Base-by-base conservation (phyloP, 2,888 invertebrate species). In the Rotaria magnacalcarata region DNA sequence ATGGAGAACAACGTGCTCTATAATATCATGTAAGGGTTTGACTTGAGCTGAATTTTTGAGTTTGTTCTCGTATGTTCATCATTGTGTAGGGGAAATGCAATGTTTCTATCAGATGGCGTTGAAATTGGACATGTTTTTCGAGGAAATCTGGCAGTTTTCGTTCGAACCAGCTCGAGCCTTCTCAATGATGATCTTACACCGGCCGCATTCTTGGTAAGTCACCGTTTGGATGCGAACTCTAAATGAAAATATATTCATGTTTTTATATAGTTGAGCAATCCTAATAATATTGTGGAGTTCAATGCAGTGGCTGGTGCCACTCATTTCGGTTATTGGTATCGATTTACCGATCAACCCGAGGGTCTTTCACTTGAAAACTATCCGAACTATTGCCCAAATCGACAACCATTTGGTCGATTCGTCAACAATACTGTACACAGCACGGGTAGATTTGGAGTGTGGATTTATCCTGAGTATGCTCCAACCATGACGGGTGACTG, bases 1-100 rank as follows among this genome's bases (percentile, higher is more conserved):
- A 88, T 90, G 24, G 89, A 89, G 80, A 88, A 88, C 58, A 86
- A 86, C 16, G 84, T 86, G 24, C 75, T 85, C 19, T 86, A 86
- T 54, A 75, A 86, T 43, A 85, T 86, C n/a, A 84, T 86, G 75
- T 58, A 58, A 8, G 58, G 10, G 10, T 24, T 24, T 58, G 58
- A 24, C n/a, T 24, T 6, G 7, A 2, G 7, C 34, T 34, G 34
- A 34, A 34, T 2, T 34, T 34, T 34, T 34, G 34, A 34, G 34
- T 34, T 34, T 2, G 34, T 34, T 34, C 34, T 34, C 34, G 34
- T 34, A 34, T 34, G 34, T 52, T 14, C 14, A 52, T 11, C 11
- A 14, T 14, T 52, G 14, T 3, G 14, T 52, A 58, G 58, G 84
- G 87, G 87, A 60, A 87, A 85, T 34, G 87, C 87, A n/a, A 74